phyloP scores from a whole-genome alignment of 2,113 vertebrate genomes.

The Xiphophorus maculatus region DNA sequence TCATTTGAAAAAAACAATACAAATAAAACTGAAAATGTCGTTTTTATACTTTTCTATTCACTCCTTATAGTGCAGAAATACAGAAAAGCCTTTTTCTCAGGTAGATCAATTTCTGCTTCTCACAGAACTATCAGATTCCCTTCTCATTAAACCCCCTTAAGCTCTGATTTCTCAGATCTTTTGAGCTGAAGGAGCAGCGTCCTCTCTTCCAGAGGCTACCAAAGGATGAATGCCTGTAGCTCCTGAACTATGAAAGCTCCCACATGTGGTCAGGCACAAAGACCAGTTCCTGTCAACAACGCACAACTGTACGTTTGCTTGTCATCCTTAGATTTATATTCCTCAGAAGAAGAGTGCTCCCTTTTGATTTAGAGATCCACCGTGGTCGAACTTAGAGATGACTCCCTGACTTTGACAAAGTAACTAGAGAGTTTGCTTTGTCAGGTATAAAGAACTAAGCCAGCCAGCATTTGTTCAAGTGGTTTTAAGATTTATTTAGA shows the following conservation, averaged over 20 bases:
- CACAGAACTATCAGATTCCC: neutral
- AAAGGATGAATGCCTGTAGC: neutral
- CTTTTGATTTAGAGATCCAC: no score
- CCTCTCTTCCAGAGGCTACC: neutral
- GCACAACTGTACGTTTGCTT: neutral
- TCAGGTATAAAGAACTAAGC: no score
- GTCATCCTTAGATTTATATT: neutral
- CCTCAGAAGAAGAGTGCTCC: neutral
- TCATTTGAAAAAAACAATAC: no score
- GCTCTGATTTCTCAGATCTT: neutral
- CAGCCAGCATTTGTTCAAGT: neutral
- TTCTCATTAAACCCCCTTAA: neutral
- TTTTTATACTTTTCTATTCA: neutral
- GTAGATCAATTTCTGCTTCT: neutral
- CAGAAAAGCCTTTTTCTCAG: neutral
- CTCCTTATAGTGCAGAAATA: neutral
- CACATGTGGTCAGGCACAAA: neutral
- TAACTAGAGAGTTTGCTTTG: neutral
- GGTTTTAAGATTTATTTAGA: conserved; percentile 4
- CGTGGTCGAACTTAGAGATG: neutral
- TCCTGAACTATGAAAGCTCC: neutral
- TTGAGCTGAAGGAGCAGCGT: neutral
- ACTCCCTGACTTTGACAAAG: neutral
- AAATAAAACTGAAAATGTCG: neutral
- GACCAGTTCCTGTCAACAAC: no score